Percentiles rank a stretch among this genome's conserved stretches.
These are phyloP conservation scores for zebrafish (Danio rerio) DNA, from an alignment of 2,113 vertebrate genomes.

Conservation along the genomic window DNA sequence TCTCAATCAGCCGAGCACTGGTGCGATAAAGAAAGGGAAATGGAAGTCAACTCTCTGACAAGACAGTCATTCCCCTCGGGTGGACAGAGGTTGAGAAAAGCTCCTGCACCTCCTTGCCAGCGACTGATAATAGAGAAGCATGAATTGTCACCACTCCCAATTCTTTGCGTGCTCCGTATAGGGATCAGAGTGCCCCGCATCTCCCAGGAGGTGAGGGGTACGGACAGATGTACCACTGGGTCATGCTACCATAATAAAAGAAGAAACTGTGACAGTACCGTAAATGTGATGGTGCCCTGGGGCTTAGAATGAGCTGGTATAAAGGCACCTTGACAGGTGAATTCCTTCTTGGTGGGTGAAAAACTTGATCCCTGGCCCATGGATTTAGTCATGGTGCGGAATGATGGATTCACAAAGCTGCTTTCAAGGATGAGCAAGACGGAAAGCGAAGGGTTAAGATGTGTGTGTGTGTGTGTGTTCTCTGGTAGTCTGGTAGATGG, in stretches of 20 bases:
- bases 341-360: conserved; percentile 38
- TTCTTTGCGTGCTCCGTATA: conserved; percentile 45
- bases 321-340: conserved; percentile 44
- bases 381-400: conserved; percentile 29
- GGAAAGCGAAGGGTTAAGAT: conserved; percentile 9
- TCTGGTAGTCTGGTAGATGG: conserved; percentile 9
- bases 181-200: conserved; percentile 48
- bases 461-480: conserved; percentile 18
- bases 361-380: conserved; percentile 38
- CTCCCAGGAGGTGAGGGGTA: conserved; percentile 29
- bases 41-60: conserved; percentile 42
- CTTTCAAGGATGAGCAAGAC: neutral
- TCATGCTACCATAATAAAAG: conserved; percentile 43
- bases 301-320: conserved; percentile 42
- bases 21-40: conserved; percentile 47
- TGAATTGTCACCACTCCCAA: conserved; percentile 39
- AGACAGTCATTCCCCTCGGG: conserved; percentile 53
- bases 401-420: conserved; percentile 13
- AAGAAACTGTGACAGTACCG: conserved; percentile 46
- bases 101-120: conserved; percentile 49
- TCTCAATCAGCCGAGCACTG: conserved; percentile 36
- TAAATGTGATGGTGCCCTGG: conserved; percentile 37
- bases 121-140: conserved; percentile 45
- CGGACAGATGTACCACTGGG: conserved; percentile 15
- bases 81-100: conserved; percentile 55